Evolutionary conservation across 2,797 vertebrate species (phyloP).

Genomic region (Bucorvus abyssinicus): DNA sequence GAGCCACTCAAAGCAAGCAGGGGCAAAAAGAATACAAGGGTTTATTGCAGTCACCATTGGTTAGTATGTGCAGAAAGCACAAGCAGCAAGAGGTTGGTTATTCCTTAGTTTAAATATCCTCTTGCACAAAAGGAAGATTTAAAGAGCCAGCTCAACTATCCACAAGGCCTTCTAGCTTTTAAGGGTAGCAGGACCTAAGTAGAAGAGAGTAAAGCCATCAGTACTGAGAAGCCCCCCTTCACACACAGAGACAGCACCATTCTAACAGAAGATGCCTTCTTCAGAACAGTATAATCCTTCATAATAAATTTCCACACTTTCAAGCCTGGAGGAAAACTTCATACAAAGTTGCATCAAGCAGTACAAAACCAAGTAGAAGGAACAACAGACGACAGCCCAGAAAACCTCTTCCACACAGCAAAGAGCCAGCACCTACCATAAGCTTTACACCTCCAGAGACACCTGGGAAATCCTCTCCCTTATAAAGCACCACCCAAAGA

Average conservation of each 20-base stretch:
- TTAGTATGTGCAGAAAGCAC: background rate
- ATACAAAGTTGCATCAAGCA: accelerated
- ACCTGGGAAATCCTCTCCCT: accelerated
- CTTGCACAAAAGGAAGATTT: background rate
- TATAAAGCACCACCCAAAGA: accelerated
- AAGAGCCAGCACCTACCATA: accelerated
- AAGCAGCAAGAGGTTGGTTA: background rate
- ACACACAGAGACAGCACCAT: background rate
- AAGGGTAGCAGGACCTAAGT: accelerated
- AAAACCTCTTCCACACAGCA: background rate
- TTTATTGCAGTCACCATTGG: background rate
- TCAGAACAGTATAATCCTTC: accelerated
- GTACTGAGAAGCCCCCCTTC: background rate
- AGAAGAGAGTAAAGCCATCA: accelerated
- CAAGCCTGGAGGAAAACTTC: background rate
- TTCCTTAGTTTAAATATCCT: background rate
- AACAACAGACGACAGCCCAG: accelerated
- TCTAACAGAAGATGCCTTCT: background rate
- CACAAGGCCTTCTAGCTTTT: background rate
- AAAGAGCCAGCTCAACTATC: background rate
- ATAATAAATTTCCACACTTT: background rate
- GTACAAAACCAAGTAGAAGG: accelerated
- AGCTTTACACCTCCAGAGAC: accelerated
- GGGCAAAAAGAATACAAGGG: background rate
- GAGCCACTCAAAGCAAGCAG: background rate